phyloP scores from a whole-genome alignment of 2,888 invertebrate genomes.

The Drymonia ruficornis region DNA sequence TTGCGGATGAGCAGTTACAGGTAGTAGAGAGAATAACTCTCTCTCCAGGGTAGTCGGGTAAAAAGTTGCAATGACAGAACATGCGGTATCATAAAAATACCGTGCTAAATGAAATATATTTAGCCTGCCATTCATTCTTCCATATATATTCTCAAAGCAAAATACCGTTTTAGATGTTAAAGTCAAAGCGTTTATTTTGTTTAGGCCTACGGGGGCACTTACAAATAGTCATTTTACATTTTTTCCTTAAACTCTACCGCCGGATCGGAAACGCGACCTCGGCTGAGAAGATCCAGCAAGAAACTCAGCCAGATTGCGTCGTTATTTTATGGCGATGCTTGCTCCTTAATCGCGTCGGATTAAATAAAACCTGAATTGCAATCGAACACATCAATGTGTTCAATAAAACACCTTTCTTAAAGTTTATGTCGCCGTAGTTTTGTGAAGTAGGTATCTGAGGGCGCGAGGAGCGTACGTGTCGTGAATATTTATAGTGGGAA shows the following conservation, averaged over 20 bases:
- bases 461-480: slow-evolving; percentile 35
- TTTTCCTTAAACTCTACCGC: no score
- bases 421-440: slow-evolving; percentile 25
- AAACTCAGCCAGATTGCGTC: background rate
- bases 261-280: no score
- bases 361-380: background rate
- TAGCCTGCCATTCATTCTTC: background rate
- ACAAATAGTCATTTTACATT: no score
- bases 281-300: no score
- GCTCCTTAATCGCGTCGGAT: background rate
- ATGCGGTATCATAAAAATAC: no score
- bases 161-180: background rate
- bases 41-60: no score
- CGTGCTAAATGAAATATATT: no score
- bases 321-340: slow-evolving; percentile 1
- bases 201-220: no score
- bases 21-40: no score
- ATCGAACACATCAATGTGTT: slow-evolving; percentile 16
- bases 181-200: no score
- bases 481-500: slow-evolving; percentile 21
- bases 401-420: slow-evolving; percentile 16
- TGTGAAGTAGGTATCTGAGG: slow-evolving; percentile 30
- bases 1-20: no score
- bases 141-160: background rate
- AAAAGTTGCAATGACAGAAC: no score